Evolutionary conservation across 2,888 invertebrate species (phyloP).

Genomic region (Cephus sareptanus): DNA sequence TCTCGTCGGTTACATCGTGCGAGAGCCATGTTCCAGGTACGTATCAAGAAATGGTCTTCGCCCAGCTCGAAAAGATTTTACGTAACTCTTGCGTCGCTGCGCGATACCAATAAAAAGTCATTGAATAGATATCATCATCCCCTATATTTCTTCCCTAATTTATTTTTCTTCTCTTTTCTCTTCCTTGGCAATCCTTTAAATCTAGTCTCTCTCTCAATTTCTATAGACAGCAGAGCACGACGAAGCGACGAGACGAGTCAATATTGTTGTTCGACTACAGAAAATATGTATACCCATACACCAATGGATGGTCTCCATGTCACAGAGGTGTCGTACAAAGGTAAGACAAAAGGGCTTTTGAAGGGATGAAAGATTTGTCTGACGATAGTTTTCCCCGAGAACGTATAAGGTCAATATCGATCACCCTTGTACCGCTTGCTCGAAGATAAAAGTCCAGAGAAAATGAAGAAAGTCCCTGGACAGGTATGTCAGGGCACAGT

Average conservation of each 20-base stretch:
- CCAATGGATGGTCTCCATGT: neutral
- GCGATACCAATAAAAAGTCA: neutral
- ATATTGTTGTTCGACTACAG: neutral
- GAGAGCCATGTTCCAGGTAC: neutral
- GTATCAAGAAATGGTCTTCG: neutral
- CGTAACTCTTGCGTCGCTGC: neutral
- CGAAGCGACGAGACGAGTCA: neutral
- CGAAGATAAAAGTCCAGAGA: neutral
- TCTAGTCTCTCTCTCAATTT: neutral
- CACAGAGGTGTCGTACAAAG: neutral
- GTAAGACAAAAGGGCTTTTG: neutral
- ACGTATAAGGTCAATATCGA: neutral
- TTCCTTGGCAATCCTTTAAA: neutral
- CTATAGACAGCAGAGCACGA: no score
- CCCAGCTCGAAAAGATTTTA: neutral
- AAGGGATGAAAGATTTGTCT: neutral
- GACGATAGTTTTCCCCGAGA: neutral
- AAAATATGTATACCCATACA: neutral
- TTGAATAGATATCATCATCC: neutral
- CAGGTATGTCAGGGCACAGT: neutral
- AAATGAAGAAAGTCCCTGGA: neutral
- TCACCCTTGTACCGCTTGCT: neutral
- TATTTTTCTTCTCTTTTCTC: neutral
- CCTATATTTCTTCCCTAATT: neutral
- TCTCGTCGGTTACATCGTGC: constrained; percentile 22